Conservation (phyloP, 2,797 vertebrate genomes). For the Karalla daura region DNA sequence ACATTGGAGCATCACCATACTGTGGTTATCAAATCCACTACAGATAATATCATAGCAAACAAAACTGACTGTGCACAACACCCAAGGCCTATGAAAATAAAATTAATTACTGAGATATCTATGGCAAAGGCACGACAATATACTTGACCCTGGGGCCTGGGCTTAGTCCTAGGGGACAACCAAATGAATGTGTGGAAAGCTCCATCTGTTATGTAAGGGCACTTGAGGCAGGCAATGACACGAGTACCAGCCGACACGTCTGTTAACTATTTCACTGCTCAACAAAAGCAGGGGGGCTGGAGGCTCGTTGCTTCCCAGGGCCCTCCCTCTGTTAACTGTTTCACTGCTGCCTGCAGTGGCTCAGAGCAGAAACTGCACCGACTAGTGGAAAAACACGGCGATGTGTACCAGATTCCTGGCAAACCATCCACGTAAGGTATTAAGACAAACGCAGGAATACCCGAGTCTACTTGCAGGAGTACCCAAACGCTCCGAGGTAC, state of each 20-base stretch:
- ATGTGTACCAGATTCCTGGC: conserved; percentile 10
- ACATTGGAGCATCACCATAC: conserved; percentile 14
- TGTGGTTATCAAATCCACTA: conserved; percentile 22
- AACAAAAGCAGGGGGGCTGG: conserved; percentile 37
- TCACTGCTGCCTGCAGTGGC: conserved; percentile 53
- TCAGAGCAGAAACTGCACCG: conserved; percentile 1
- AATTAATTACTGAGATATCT: neutral
- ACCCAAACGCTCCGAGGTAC: conserved; percentile 48
- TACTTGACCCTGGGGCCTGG: neutral
- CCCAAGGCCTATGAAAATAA: neutral
- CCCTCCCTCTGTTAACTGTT: conserved; percentile 78
- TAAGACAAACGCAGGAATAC: conserved; percentile 9
- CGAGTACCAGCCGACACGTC: conserved; percentile 34
- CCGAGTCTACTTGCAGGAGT: conserved; percentile 9
- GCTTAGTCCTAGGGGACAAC: neutral
- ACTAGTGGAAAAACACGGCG: conserved; percentile 22
- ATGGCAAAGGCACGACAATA: neutral
- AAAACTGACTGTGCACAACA: neutral
- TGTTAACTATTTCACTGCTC: conserved; percentile 24
- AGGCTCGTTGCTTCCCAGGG: conserved; percentile 24
- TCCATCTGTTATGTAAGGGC: conserved; percentile 47
- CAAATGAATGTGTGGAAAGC: conserved; percentile 9
- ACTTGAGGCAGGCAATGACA: conserved; percentile 24
- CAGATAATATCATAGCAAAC: conserved; percentile 14
- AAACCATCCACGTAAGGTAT: neutral